Percentiles rank a stretch among this genome's conserved stretches.
Conservation (phyloP, 2,888 invertebrate genomes). For the Lepidocyrtoides sp. region DNA sequence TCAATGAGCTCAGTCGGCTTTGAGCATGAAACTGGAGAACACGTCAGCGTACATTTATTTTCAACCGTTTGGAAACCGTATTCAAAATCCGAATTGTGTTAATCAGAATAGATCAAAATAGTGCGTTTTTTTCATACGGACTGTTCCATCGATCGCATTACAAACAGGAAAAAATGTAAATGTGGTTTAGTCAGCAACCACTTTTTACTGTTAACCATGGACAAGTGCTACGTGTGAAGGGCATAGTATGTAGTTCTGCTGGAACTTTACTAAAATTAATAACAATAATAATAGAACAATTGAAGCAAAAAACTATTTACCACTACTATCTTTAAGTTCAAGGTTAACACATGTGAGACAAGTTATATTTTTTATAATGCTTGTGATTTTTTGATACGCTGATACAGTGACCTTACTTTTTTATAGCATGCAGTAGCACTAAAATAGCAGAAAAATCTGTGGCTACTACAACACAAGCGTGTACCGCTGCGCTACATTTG, state of each 20-base stretch:
- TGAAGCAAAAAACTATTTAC: background rate
- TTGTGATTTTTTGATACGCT: background rate
- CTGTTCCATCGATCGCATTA: too few species aligned
- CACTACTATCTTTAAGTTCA: constrained; percentile 10
- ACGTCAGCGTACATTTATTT: background rate
- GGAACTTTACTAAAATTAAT: constrained; percentile 4
- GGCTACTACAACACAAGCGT: too few species aligned
- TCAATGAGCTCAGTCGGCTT: background rate
- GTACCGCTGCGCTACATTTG: background rate
- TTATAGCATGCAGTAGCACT: background rate
- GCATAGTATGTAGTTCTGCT: background rate
- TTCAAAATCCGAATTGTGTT: background rate
- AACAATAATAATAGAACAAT: too few species aligned
- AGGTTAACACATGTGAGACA: constrained; percentile 3
- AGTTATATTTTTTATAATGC: background rate
- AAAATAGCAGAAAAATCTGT: background rate
- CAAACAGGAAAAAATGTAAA: background rate
- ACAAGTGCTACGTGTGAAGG: constrained; percentile 21
- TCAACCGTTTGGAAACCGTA: background rate
- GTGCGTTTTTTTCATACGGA: too few species aligned
- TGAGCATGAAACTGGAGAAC: background rate
- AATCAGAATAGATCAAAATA: background rate
- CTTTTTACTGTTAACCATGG: background rate
- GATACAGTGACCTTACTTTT: background rate
- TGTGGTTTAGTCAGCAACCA: background rate